Evolutionary conservation across 2,797 vertebrate species (phyloP).

Genomic region (Characodon lateralis): DNA sequence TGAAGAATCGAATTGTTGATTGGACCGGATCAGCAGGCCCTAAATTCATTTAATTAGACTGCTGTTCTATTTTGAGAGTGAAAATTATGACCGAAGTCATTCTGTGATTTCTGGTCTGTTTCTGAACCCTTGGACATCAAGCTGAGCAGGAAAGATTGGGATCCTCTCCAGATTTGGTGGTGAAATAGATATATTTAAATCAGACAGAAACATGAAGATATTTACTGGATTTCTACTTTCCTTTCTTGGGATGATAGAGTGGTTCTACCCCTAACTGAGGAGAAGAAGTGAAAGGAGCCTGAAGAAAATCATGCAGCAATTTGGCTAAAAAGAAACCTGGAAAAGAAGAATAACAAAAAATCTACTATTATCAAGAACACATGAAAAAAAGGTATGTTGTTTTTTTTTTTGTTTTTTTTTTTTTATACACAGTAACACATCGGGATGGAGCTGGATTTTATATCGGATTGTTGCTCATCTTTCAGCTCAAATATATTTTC

Average conservation of each 20-base stretch:
- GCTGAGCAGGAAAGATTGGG: conserved; percentile 29
- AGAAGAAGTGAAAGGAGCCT: conserved; percentile 32
- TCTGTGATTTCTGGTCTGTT: conserved; percentile 34
- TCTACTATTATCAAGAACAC: conserved; percentile 20
- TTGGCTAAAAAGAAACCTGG: conserved; percentile 47
- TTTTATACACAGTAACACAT: conserved; percentile 3
- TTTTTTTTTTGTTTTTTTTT: conserved; percentile 6
- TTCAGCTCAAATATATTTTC: conserved; percentile 9
- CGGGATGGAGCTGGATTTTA: not conserved
- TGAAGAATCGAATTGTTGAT: conserved; percentile 46
- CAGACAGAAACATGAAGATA: conserved; percentile 66
- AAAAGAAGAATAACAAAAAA: conserved; percentile 36
- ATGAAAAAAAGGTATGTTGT: conserved; percentile 55
- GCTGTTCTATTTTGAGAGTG: conserved; percentile 34
- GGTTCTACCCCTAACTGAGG: conserved; percentile 66
- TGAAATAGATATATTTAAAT: conserved; percentile 38
- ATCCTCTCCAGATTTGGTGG: conserved; percentile 37
- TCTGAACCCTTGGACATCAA: conserved; percentile 44
- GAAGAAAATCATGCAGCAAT: conserved; percentile 67
- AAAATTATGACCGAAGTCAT: conserved; percentile 27
- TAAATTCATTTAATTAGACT: conserved; percentile 34
- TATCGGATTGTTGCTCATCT: not conserved
- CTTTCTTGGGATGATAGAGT: conserved; percentile 61
- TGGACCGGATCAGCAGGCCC: conserved; percentile 40
- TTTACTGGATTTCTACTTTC: conserved; percentile 53